A percentile compares a stretch with the other conserved stretches of the same genome.
Conservation (phyloP, 2,888 invertebrate species). For the Muschampia plurimacula region DNA sequence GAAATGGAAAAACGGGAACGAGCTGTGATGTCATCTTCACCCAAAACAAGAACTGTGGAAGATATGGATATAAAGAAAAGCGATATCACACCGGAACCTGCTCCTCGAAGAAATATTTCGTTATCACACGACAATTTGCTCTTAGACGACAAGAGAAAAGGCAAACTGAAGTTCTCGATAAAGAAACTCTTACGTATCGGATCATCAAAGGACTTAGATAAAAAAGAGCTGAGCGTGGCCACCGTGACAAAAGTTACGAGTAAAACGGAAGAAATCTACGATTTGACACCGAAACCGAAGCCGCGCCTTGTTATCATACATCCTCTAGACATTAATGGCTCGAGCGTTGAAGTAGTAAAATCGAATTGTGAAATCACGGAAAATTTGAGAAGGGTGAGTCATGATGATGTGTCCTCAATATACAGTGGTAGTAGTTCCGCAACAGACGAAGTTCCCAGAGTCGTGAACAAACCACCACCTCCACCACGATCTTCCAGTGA, state of each 20-base stretch:
- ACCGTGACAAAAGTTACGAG: conserved; percentile 77
- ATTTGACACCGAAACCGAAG: conserved; percentile 87
- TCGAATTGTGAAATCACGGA: conserved; percentile 77
- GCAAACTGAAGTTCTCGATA: conserved; percentile 90
- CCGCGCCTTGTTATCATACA: conserved; percentile 94
- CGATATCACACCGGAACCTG: conserved; percentile 86
- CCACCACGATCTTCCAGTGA: conserved; percentile 88
- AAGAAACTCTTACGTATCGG: conserved; percentile 94
- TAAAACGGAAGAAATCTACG: conserved; percentile 84
- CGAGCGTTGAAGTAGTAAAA: conserved; percentile 92
- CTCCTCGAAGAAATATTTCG: conserved; percentile 89
- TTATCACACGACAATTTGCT: conserved; percentile 91
- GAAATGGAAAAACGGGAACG: conserved; percentile 92
- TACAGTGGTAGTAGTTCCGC: conserved; percentile 76
- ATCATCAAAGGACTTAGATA: conserved; percentile 89
- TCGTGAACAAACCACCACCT: conserved; percentile 89
- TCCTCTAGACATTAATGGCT: conserved; percentile 93
- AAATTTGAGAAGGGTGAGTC: conserved; percentile 69
- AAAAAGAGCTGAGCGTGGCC: conserved; percentile 77
- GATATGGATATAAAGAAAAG: conserved; percentile 65
- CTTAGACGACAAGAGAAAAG: conserved; percentile 88
- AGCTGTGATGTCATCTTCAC: conserved; percentile 69
- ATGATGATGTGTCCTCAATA: conserved; percentile 84
- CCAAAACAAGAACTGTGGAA: conserved; percentile 64
- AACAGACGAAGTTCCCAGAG: conserved; percentile 72